Evolutionary conservation across 2,113 vertebrate genomes (phyloP), one percentile per base, ranked within the genome.

Genomic region (Neofelis nebulosa): DNA sequence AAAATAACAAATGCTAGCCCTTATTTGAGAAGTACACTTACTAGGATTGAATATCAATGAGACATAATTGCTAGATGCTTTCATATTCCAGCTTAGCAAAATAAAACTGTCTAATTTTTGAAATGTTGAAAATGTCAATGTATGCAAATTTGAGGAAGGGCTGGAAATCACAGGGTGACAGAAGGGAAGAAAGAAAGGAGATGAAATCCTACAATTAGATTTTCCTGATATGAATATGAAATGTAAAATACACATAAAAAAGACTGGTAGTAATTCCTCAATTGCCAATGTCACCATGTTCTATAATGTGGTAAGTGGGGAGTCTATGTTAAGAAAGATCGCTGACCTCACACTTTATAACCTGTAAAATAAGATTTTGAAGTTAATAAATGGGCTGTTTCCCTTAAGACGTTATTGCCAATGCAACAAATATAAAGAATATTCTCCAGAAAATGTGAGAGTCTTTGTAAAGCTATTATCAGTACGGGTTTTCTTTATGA

Each of bases 101-200:
- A 98, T 95, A 94, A 96, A 98, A 89, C 93, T 96, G 89, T 82
- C 92, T 95, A 97, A 97, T 95, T 97, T 97, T 96, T 85, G 55
- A 97, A 97, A 97, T 97, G 94, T 93, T 97, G 88, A 94, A 98
- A 98, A 98, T 98, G 96, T 97, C 97, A 98, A 93, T 93, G 91
- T 95, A 98, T 98, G 98, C 93, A 98, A 97, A 97, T 97, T 94
- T 97, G 81, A 94, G 41, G 41, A 97, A 96, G 61, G 36, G 23
- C 21, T 98, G 69, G 63, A 96, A 97, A 97, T 98, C 95, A 88
- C 21, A 88, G 55, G 16, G 66, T 95, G 57, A 82, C 88, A 96
- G 69, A 93, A 85, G 45, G n/a, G 61, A 89, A 79, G 73, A 92
- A 96, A 96, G 55, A 95, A 97, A 45, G 31, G 25, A 96, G 89